Evolutionary conservation across 1,140 invertebrate genomes (phyloP), one percentile per base, ranked within the genome.

Genomic region (Hyphantria cunea): DNA sequence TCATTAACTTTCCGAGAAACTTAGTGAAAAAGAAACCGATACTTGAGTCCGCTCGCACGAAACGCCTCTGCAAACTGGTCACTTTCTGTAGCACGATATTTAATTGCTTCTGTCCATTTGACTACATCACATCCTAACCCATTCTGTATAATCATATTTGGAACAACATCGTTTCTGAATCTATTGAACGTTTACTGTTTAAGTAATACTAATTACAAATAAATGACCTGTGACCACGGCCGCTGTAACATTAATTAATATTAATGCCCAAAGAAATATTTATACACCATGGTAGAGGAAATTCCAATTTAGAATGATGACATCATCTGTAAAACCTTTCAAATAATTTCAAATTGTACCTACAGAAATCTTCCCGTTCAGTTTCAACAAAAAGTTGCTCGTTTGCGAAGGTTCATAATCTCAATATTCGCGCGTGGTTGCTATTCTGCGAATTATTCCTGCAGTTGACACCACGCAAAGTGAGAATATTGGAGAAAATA

Each of bases 1-100:
- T 56, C 44, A 44, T 56, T 25, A 42, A 25, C 14, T 58, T 58
- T 39, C 55, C 33, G n/a, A 39, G 55, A 49, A 49, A 5, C 8
- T 13, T 17, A 33, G 15, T 49, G 33, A 39, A 58, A 49, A 58
- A 10, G 45, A 58, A 49, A 31, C 55, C 7, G 45, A 49, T 37
- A 58, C 39, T 25, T 13, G 15, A 58, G n/a, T 10, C 15, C 42
- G 32, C 34, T 48, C 34, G 14, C 32, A 17, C 41, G 12, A 9
- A 12, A 44, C 10, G n/a, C n/a, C 6, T 12, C 11, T 44, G 13
- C 41, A 44, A n/a, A 44, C 41, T n/a, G 41, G n/a, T n/a, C 0
- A 44, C 41, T n/a, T 13, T 44, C 13, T 44, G 41, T 44, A n/a
- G 41, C 12, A 13, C 41, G n/a, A 44, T 7, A 2, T 37, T 37